These are phyloP conservation scores for Phengaris arion DNA, from an alignment of 2,888 invertebrate species.

Conservation along the genomic window DNA sequence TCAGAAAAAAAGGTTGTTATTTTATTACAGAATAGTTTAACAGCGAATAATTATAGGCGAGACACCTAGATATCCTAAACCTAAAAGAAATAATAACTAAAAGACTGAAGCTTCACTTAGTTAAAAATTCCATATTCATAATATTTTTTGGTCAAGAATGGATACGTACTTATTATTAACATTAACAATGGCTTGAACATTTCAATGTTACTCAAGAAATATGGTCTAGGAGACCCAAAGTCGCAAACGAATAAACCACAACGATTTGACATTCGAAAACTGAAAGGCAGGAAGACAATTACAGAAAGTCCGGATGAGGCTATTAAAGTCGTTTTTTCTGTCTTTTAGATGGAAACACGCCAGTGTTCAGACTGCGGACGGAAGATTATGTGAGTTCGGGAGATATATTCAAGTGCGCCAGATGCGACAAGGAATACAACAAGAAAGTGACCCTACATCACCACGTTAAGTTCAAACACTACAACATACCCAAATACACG, in stretches of 20 bases:
- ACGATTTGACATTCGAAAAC: neutral
- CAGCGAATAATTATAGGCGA: no score
- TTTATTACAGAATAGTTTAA: no score
- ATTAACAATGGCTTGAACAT: no score
- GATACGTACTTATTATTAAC: no score
- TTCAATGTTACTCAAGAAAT: neutral
- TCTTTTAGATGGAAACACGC: constrained; percentile 48
- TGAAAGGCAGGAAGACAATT: neutral
- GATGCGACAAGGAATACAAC: constrained; percentile 54
- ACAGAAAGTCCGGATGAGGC: constrained; percentile 27
- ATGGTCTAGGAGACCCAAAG: neutral
- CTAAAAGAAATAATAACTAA: no score
- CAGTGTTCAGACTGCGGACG: constrained; percentile 51
- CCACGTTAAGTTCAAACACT: constrained; percentile 60
- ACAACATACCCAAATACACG: constrained; percentile 49
- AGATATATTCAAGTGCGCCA: constrained; percentile 46
- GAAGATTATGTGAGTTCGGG: constrained; percentile 53
- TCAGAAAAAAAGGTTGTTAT: no score
- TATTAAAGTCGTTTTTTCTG: constrained; percentile 45
- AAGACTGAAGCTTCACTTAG: no score
- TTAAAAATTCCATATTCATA: no score
- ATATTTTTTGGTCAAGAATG: no score
- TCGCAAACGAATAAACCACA: neutral
- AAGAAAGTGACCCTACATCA: constrained; percentile 50
- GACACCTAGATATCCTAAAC: no score